Evolutionary conservation across 1,140 invertebrate genomes (phyloP).

Genomic region (Drosophila mayri): DNA sequence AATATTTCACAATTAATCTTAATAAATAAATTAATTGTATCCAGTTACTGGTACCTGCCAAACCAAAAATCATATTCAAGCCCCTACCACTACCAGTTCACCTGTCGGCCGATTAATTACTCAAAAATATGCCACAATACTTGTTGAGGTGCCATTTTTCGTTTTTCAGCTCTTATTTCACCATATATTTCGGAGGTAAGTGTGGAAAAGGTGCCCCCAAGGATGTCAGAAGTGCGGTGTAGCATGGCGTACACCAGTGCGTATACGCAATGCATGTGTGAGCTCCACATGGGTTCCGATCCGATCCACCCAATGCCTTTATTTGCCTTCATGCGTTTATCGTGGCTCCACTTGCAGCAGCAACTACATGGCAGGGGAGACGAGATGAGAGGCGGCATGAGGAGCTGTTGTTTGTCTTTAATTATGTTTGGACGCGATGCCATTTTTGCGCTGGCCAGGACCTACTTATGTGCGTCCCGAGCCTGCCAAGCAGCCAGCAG

Average conservation of each 20-base stretch:
- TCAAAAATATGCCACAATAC: conserved; percentile 68
- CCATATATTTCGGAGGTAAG: conserved; percentile 46
- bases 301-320: conserved; percentile 60
- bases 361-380: conserved; percentile 24
- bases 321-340: conserved; percentile 71
- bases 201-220: conserved; percentile 24
- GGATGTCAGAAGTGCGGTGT: conserved; percentile 34
- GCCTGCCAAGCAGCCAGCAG: conserved; percentile 35
- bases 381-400: neutral
- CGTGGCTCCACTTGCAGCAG: conserved; percentile 21
- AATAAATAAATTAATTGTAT: neutral
- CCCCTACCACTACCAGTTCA: neutral
- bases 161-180: conserved; percentile 46
- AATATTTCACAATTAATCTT: too few relatives aligned
- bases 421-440: conserved; percentile 79
- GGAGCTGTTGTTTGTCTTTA: conserved; percentile 79
- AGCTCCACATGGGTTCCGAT: conserved; percentile 28
- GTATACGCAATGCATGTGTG: conserved; percentile 19
- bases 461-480: conserved; percentile 63
- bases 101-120: conserved; percentile 60
- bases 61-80: conserved; percentile 16
- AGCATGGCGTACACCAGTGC: neutral
- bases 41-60: neutral
- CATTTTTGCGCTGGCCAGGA: conserved; percentile 66
- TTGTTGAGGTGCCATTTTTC: conserved; percentile 40